A percentile compares a stretch with the other conserved stretches of the same genome.
These are phyloP conservation scores for Hoplostethus atlanticus DNA, from an alignment of 2,797 vertebrate genomes.

Conservation along the genomic window DNA sequence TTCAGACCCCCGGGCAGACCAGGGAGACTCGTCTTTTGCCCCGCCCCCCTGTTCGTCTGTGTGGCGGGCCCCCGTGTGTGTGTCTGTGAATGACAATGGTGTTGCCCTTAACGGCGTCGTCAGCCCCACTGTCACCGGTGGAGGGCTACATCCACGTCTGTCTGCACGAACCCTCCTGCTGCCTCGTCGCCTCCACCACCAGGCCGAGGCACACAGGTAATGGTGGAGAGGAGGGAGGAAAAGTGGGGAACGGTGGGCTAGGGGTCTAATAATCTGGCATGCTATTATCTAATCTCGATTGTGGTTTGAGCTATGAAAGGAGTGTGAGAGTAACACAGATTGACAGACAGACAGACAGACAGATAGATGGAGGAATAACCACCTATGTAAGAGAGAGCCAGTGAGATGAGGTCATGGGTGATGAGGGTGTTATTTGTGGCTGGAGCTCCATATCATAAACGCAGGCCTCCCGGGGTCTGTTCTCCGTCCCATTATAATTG, in stretches of 20 bases:
- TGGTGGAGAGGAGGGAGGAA: neutral
- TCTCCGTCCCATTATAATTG: constrained; percentile 31
- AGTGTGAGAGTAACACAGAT: constrained; percentile 5
- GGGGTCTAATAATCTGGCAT: neutral
- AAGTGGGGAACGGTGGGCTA: neutral
- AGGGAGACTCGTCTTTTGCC: constrained; percentile 56
- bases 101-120: constrained; percentile 53
- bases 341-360: neutral
- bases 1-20: constrained; percentile 53
- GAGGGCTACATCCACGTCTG: constrained; percentile 23
- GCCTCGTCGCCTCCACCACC: neutral
- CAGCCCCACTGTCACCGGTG: constrained; percentile 51
- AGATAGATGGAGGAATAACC: constrained; percentile 13
- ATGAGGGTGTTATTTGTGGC: constrained; percentile 46
- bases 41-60: constrained; percentile 71
- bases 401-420: constrained; percentile 27
- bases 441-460: constrained; percentile 44
- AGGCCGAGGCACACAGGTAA: constrained; percentile 7
- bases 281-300: too few relatives aligned
- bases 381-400: constrained; percentile 19
- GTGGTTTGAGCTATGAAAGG: neutral
- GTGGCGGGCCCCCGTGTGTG: constrained; percentile 47
- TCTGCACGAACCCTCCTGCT: constrained; percentile 9
- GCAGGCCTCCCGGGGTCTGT: constrained; percentile 44
- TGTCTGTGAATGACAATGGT: constrained; percentile 82